Evolutionary conservation across 2,113 vertebrate species (phyloP), one percentile per base, ranked within the genome.

Genomic region (Martes martes): DNA sequence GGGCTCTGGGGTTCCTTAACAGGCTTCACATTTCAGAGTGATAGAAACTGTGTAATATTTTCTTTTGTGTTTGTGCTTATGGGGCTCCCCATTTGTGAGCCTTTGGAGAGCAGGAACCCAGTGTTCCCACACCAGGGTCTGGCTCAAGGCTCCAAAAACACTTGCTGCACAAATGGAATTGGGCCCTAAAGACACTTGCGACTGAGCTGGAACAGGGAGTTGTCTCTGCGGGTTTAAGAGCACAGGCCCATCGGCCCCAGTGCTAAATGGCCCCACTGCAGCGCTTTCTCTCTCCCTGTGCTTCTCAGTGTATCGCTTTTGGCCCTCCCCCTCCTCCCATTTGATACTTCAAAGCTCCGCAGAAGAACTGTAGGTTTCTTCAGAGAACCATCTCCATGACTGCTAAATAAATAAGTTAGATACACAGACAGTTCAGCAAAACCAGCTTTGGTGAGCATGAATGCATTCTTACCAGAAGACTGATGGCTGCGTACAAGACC

Each of bases 341-440:
- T 63, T 57, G 57, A 82, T 73, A 42, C 76, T 45, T 50, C 26
- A 4, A 61, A n/a, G 73, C 89, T 82, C 69, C 79, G 52, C 7
- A 16, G 90, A 90, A 39, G 90, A 92, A 39, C 80, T 42, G 21
- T 59, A 63, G 65, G 24, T 91, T 95, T 91, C 82, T 82, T 52
- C 87, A 95, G 82, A 91, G 79, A 96, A 67, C 45, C 90, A 11
- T 86, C 81, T 69, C 57, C 59, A 33, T 81, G 83, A 89, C 50
- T 89, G 42, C 79, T 69, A 97, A 89, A 42, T 89, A 63, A 91
- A 67, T 67, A 94, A 63, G 52, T 79, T 65, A 50, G 45, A 52
- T 73, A 89, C 65, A 50, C 33, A 18, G 50, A 24, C 47, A 74
- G 24, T 33, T 74, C 57, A 76, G 78, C 57, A 89, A 92, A 81